A percentile compares a stretch with the other conserved stretches of the same genome.
These are phyloP conservation scores for Lophochroa leadbeateri DNA, from an alignment of 2,113 vertebrate species.

Conservation along the genomic window DNA sequence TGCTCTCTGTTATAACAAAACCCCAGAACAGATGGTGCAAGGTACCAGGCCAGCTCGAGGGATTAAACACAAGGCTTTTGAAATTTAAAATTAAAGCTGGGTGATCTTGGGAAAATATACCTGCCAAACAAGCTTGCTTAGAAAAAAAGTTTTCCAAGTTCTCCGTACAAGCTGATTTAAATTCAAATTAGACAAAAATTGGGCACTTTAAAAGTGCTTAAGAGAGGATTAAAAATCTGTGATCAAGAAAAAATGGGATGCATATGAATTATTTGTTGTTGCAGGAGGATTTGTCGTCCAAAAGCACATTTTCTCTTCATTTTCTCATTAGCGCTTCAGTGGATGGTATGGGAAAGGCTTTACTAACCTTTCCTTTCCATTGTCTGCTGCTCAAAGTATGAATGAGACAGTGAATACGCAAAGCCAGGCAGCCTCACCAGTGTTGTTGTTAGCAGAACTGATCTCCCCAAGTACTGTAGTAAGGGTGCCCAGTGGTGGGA, in stretches of 20 bases:
- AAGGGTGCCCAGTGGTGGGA: rapidly evolving
- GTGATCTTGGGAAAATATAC: slow-evolving; percentile 77
- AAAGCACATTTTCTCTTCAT: rapidly evolving
- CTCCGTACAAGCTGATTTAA: slow-evolving; percentile 71
- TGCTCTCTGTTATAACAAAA: slow-evolving; percentile 82
- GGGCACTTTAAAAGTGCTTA: slow-evolving; percentile 73
- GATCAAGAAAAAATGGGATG: slow-evolving; percentile 33
- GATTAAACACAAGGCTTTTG: slow-evolving; percentile 84
- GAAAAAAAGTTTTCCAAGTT: slow-evolving; percentile 75
- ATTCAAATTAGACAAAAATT: slow-evolving; percentile 77
- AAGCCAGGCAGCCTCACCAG: background rate
- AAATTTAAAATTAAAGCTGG: slow-evolving; percentile 85
- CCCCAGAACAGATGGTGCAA: slow-evolving; percentile 83
- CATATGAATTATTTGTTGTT: background rate
- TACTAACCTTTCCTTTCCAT: background rate
- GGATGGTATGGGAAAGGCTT: background rate
- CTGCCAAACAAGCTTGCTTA: slow-evolving; percentile 73
- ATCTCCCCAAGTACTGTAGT: rapidly evolving
- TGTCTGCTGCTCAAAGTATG: background rate
- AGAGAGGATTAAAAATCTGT: slow-evolving; percentile 52
- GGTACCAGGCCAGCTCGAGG: slow-evolving; percentile 82
- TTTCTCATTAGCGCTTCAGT: rapidly evolving
- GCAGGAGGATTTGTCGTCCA: background rate
- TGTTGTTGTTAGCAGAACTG: rapidly evolving
- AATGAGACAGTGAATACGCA: rapidly evolving